A percentile compares a stretch with the other conserved stretches of the same genome.
These are phyloP conservation scores for Zaprionus taronus DNA, from an alignment of 1,140 invertebrate genomes.

Conservation along the genomic window DNA sequence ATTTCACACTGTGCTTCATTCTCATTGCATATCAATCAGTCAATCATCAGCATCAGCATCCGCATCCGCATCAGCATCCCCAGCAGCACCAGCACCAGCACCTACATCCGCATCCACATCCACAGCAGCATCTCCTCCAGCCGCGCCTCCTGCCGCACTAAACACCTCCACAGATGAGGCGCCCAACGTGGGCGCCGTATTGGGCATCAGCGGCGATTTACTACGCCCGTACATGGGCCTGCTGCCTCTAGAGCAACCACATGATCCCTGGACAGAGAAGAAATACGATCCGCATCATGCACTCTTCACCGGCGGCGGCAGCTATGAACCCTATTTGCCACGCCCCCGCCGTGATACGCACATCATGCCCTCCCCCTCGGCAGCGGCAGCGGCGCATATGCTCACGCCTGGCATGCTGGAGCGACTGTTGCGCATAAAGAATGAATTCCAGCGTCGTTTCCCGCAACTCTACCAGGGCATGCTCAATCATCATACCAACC, in stretches of 20 bases:
- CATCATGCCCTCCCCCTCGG: slow-evolving; percentile 51
- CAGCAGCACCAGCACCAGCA: slow-evolving; percentile 40
- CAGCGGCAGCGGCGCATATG: slow-evolving; percentile 27
- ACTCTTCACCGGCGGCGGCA: slow-evolving; percentile 67
- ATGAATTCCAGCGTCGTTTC: slow-evolving; percentile 69
- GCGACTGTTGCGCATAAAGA: slow-evolving; percentile 66
- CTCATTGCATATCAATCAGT: slow-evolving; percentile 65
- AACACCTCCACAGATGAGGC: slow-evolving; percentile 1
- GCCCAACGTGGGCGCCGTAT: slow-evolving; percentile 48
- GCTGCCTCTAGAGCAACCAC: slow-evolving; percentile 46
- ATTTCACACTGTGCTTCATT: slow-evolving; percentile 36
- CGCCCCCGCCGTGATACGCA: slow-evolving; percentile 60
- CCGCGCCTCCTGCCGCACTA: slow-evolving; percentile 16
- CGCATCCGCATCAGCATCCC: slow-evolving; percentile 33
- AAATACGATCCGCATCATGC: slow-evolving; percentile 59
- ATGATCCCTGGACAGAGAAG: slow-evolving; percentile 74
- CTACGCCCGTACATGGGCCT: slow-evolving; percentile 78
- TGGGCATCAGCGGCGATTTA: slow-evolving; percentile 46
- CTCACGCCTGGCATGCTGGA: slow-evolving; percentile 77
- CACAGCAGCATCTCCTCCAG: slow-evolving; percentile 37
- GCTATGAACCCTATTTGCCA: slow-evolving; percentile 67
- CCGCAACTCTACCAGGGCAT: slow-evolving; percentile 73
- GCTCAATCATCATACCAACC: slow-evolving; percentile 61
- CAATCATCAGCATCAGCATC: slow-evolving; percentile 50
- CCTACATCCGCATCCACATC: slow-evolving; percentile 25